phyloP scores from a whole-genome alignment of 2,888 invertebrate genomes.

The Octonoba sinensis region DNA sequence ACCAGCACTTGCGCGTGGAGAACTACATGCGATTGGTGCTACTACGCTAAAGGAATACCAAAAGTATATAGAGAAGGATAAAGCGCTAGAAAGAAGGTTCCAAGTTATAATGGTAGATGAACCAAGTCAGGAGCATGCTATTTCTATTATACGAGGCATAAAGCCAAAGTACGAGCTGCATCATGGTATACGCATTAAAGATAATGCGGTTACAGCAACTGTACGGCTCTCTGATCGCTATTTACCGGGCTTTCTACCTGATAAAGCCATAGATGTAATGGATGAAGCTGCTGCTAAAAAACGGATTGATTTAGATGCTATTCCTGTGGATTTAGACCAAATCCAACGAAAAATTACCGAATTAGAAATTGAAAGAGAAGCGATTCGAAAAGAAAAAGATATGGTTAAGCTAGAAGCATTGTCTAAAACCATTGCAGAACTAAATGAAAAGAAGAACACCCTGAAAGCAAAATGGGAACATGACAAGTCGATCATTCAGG shows the following conservation, averaged over 20 bases:
- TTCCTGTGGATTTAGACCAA: not conserved
- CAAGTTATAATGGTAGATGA: slow-evolving; percentile 25
- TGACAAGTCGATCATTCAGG: too few species aligned
- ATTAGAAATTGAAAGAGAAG: not conserved
- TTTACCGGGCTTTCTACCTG: slow-evolving; percentile 67
- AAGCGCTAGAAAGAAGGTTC: slow-evolving; percentile 47
- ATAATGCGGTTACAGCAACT: slow-evolving; percentile 63
- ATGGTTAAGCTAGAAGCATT: not conserved
- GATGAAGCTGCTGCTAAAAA: slow-evolving; percentile 66
- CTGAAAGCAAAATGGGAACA: too few species aligned
- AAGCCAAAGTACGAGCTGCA: slow-evolving; percentile 2
- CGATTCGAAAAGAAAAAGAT: not conserved
- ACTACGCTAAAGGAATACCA: slow-evolving; percentile 67
- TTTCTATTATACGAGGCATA: not conserved
- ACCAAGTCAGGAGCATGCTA: slow-evolving; percentile 2
- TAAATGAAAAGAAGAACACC: not conserved
- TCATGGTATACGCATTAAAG: slow-evolving; percentile 4
- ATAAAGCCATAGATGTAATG: slow-evolving; percentile 68
- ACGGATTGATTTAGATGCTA: slow-evolving; percentile 4
- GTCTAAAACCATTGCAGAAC: not conserved
- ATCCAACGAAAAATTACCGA: not conserved
- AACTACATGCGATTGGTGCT: slow-evolving; percentile 66
- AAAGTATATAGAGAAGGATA: slow-evolving; percentile 67
- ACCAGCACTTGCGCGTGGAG: slow-evolving; percentile 67
- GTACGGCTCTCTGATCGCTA: slow-evolving; percentile 66